Evolutionary conservation across 2,113 vertebrate genomes (phyloP), one percentile per base, ranked within the genome.

Genomic region (Plestiodon gilberti): DNA sequence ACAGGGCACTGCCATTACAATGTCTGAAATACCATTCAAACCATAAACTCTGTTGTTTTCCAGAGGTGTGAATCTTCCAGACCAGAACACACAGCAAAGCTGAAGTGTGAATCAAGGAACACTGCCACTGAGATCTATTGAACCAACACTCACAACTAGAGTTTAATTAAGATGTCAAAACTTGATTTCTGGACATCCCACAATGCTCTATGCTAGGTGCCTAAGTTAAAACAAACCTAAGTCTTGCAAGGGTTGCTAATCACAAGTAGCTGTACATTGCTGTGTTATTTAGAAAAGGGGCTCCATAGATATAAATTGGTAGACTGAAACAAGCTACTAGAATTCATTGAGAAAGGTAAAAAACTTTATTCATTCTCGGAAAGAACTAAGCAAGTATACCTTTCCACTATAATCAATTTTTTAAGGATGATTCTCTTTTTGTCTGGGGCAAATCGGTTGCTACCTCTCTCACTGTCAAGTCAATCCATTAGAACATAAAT

Each of bases 401-500:
- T 70, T 57, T 30, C 59, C 40, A 43, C 62, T 83, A 55, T 65
- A 67, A 79, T 64, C 69, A 80, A 82, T 35, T 25, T 65, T 83
- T 83, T 74, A 25, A 79, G 57, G 71, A 33, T 91, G 74, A 35
- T 18, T 62, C 87, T 77, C 81, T 85, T 90, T 75, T 84, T 89
- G 4, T 83, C 93, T 33, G 76, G 90, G 43, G 81, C 69, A 89
- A 73, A 91, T 81, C 80, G 76, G 77, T 93, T 82, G 82, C 79
- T 83, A 84, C 78, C 86, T 84, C 30, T 1, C 59, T 94, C 73
- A 79, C 83, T 91, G 74, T 90, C 85, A 88, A 79, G 35, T 3
- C 1, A 93, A 93, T 77, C 71, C 67, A 87, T 3, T 0, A 0
- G 81, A 92, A 91, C 90, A 91, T 78, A 91, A 93, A 92, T 94